These are phyloP conservation scores for Lophotis ruficrista DNA, from an alignment of 2,113 vertebrate genomes.

Conservation along the genomic window DNA sequence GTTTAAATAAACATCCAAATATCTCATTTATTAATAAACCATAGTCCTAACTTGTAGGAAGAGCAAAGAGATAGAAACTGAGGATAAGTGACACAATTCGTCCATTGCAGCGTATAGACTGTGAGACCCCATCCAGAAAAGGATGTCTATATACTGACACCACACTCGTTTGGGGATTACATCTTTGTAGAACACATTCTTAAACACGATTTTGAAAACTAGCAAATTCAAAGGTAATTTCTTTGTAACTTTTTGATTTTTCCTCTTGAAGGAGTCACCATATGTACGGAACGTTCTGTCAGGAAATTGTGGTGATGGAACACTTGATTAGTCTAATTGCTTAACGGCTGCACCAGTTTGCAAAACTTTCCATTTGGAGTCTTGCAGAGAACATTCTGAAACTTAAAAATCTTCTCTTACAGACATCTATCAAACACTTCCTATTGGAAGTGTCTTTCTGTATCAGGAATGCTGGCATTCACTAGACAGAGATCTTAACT, in stretches of 20 bases:
- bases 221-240: not conserved
- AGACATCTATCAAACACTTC: not conserved
- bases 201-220: not conserved
- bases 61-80: not conserved
- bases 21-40: constrained; percentile 35
- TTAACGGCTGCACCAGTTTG: not conserved
- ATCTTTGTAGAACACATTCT: not conserved
- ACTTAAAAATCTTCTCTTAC: not conserved
- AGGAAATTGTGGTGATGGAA: not conserved
- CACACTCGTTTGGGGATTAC: not conserved
- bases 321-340: not conserved
- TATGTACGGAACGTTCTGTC: not conserved
- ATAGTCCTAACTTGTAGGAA: not conserved
- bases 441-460: not conserved
- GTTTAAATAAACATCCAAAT: constrained; percentile 23
- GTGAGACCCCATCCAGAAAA: not conserved
- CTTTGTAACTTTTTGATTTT: not conserved
- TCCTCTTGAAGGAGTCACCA: not conserved
- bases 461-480: not conserved
- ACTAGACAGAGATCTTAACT: not conserved
- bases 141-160: not conserved
- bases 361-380: not conserved
- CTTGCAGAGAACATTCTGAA: not conserved
- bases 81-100: not conserved
- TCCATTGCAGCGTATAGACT: not conserved